These are phyloP conservation scores for Lasiurus cinereus DNA, from an alignment of 2,113 vertebrate species.

Conservation along the genomic window DNA sequence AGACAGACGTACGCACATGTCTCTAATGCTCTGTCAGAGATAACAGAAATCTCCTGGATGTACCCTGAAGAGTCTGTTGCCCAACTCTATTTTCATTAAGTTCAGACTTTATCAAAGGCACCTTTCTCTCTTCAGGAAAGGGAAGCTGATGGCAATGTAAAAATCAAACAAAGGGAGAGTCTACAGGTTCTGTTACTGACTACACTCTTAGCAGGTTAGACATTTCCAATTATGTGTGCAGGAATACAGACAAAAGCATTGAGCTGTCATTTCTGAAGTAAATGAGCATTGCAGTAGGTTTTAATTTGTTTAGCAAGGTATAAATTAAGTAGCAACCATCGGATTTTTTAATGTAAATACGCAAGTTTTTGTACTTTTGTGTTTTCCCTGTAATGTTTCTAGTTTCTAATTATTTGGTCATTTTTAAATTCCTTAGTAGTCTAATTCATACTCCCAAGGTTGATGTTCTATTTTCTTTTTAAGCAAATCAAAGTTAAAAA, in stretches of 20 bases:
- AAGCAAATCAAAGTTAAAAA: constrained; percentile 28
- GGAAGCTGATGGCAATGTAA: not conserved
- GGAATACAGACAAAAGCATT: not conserved
- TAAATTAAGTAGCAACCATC: not conserved
- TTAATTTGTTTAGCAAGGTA: not conserved
- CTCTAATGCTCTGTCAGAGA: not conserved
- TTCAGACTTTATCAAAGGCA: not conserved
- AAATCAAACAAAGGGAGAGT: not conserved
- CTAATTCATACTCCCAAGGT: not conserved
- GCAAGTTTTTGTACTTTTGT: not conserved
- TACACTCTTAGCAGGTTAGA: not conserved
- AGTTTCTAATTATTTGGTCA: not conserved
- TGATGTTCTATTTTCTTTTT: not conserved
- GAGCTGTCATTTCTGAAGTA: not conserved
- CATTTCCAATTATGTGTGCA: not conserved
- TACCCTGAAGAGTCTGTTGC: not conserved
- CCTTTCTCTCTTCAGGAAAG: not conserved
- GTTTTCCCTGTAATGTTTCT: not conserved
- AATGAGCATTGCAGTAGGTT: not conserved
- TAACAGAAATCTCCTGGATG: not conserved
- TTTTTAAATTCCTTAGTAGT: not conserved
- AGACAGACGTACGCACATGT: not conserved
- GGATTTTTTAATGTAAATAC: not conserved
- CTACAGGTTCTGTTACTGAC: not conserved
- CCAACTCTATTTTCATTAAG: not conserved